Conservation (phyloP, 2,888 invertebrate species). For the Anarsia innoxiella region DNA sequence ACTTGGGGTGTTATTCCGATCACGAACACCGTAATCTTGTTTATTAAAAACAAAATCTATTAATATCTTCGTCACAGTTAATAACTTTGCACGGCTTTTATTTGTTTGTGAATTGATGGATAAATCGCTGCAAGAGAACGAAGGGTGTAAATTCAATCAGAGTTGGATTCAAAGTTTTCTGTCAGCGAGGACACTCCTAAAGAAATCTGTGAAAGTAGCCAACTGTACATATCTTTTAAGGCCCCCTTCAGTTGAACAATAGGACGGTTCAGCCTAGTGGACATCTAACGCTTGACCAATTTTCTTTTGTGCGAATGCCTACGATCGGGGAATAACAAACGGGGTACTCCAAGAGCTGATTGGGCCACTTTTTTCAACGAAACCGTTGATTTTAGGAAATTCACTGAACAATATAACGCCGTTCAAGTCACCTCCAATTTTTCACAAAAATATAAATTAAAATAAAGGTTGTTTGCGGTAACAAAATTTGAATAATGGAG, state of each 20-base stretch:
- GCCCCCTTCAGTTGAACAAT: conserved; percentile 64
- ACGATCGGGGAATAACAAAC: conserved; percentile 66
- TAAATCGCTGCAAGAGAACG: conserved; percentile 12
- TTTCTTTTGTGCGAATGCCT: conserved; percentile 67
- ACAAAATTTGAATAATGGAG: conserved; percentile 11
- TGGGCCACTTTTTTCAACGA: conserved; percentile 53
- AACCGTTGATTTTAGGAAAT: conserved; percentile 58
- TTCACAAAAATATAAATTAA: not conserved
- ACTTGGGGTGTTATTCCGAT: conserved; percentile 50
- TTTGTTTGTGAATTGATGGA: too few species aligned
- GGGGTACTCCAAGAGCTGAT: conserved; percentile 48
- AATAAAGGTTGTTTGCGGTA: conserved; percentile 1
- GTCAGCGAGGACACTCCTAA: conserved; percentile 28
- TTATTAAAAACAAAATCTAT: conserved; percentile 29
- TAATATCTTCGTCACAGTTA: conserved; percentile 9
- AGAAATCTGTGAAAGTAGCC: conserved; percentile 44
- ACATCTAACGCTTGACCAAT: conserved; percentile 72
- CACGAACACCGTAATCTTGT: conserved; percentile 31
- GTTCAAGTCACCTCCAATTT: not conserved
- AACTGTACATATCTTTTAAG: conserved; percentile 57
- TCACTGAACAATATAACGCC: conserved; percentile 40
- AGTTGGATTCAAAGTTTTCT: conserved; percentile 41
- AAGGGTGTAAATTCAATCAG: conserved; percentile 41
- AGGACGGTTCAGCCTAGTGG: conserved; percentile 58
- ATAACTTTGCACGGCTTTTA: not conserved